Evolutionary conservation across 2,797 vertebrate species (phyloP).

Genomic region (Platyrinchus mystaceus): DNA sequence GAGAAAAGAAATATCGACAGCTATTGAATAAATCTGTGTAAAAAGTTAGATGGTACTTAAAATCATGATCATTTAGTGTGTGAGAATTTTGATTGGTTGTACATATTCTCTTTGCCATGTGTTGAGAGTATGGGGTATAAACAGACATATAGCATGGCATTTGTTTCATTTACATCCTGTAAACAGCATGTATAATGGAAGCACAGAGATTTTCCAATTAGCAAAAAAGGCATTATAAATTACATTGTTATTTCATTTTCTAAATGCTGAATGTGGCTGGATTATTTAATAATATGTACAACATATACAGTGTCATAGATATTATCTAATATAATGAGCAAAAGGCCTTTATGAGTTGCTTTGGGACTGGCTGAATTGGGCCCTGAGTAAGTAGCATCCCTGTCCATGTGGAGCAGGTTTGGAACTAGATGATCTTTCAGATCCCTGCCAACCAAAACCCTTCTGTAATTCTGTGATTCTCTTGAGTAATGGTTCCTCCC

Average conservation of each 20-base stretch:
- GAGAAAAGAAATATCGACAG: neutral
- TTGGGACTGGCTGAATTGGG: neutral
- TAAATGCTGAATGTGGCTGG: neutral
- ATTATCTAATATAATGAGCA: neutral
- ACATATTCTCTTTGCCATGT: neutral
- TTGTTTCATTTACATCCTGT: neutral
- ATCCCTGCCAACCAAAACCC: neutral
- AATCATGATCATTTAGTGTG: neutral
- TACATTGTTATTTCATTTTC: neutral
- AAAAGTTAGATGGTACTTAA: neutral
- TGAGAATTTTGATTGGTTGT: neutral
- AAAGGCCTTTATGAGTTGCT: neutral
- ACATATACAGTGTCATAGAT: neutral
- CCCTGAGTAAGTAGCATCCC: neutral
- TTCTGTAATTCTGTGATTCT: neutral
- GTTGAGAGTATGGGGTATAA: neutral
- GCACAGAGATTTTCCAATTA: neutral
- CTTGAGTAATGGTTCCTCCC: neutral
- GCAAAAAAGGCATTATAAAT: neutral
- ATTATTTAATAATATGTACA: neutral
- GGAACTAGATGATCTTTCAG: neutral
- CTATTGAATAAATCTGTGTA: neutral
- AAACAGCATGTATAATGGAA: neutral
- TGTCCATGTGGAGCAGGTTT: neutral
- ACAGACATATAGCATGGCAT: neutral